Percentiles rank a stretch among this genome's conserved stretches.
Conservation (phyloP, 2,797 vertebrate genomes). For the Sciurus carolinensis region DNA sequence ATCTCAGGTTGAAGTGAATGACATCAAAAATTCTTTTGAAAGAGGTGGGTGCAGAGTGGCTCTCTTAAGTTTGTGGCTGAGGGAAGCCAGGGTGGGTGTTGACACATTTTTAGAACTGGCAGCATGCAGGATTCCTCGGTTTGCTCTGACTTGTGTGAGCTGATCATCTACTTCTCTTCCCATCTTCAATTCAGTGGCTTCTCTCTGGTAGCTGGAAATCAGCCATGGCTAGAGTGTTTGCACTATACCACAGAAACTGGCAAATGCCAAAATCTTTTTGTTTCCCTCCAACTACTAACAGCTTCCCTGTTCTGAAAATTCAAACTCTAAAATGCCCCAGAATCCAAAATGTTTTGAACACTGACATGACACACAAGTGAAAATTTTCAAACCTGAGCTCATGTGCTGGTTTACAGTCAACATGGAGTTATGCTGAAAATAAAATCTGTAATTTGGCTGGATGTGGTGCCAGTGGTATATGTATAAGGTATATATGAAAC, state of each 20-base stretch:
- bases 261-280: background rate
- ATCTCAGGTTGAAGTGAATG: slow-evolving; percentile 99
- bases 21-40: slow-evolving; percentile 99
- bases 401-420: background rate
- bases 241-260: background rate
- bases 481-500: background rate
- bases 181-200: background rate
- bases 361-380: background rate
- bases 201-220: background rate
- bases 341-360: background rate
- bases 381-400: background rate
- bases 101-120: background rate
- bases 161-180: background rate
- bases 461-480: background rate
- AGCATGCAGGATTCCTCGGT: background rate
- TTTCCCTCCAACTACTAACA: background rate
- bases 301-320: background rate
- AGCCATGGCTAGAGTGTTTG: background rate
- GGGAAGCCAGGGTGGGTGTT: background rate
- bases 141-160: background rate
- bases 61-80: background rate
- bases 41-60: slow-evolving; percentile 92
- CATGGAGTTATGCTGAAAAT: background rate
- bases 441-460: too few species aligned
- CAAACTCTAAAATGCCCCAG: background rate